Conservation (phyloP, 2,797 vertebrate species). For the Crenuchus spilurus region DNA sequence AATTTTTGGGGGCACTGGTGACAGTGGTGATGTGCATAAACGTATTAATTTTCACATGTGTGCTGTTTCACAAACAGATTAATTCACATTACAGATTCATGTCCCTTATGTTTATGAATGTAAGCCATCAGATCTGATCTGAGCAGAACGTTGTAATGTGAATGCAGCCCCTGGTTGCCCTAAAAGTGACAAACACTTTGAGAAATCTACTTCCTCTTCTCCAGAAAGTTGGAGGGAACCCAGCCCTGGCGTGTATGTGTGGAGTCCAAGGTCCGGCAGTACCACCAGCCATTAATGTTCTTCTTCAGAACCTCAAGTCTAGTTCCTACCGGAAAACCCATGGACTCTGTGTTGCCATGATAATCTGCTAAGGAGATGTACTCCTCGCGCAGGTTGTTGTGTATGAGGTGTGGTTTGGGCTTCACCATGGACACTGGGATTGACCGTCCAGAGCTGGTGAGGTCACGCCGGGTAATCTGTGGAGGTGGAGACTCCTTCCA, state of each 20-base stretch:
- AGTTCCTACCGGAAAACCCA: slow-evolving; percentile 93
- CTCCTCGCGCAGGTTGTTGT: slow-evolving; percentile 93
- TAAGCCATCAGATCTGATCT: too few relatives aligned
- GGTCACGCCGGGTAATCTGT: not conserved
- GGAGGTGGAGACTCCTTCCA: slow-evolving; percentile 81
- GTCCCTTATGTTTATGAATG: too few relatives aligned
- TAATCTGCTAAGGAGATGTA: slow-evolving; percentile 96
- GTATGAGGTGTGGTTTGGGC: slow-evolving; percentile 94
- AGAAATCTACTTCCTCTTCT: slow-evolving; percentile 93
- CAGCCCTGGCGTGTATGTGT: slow-evolving; percentile 94
- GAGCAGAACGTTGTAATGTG: too few relatives aligned
- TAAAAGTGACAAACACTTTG: too few relatives aligned
- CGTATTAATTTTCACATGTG: too few relatives aligned
- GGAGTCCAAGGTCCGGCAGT: slow-evolving; percentile 94
- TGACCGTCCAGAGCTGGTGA: slow-evolving; percentile 59
- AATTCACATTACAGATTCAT: too few relatives aligned
- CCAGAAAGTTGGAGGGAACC: slow-evolving; percentile 98
- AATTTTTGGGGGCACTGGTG: too few relatives aligned
- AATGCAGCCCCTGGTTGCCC: too few relatives aligned
- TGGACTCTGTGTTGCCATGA: slow-evolving; percentile 93
- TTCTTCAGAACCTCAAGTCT: slow-evolving; percentile 94
- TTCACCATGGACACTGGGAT: slow-evolving; percentile 90
- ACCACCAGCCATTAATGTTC: slow-evolving; percentile 99
- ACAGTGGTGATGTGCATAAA: too few relatives aligned
- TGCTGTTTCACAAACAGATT: too few relatives aligned